Base-by-base conservation (phyloP, 2,888 invertebrate genomes). In the Mesorhabditis belari region DNA sequence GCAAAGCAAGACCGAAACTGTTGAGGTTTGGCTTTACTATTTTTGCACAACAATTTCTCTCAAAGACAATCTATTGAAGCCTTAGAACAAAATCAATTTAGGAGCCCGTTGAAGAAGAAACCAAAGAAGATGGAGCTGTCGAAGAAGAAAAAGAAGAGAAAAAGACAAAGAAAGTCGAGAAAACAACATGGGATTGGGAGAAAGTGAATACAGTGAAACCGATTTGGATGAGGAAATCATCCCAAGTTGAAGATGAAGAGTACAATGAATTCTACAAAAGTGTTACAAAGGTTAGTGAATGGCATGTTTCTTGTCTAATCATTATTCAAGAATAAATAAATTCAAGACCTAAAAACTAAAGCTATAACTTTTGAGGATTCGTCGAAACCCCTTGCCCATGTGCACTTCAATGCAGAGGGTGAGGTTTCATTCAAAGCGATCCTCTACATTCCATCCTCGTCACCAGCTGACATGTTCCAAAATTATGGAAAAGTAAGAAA, bases 371-470 rank as follows among this genome's bases (percentile, higher is more conserved):
- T 60, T 5, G 23, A 62, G 62, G 80, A 79, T 62, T 65, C 67
- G 23, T 76, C 77, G n/a, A 73, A 76, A 59, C 80, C 79, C 5
- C 65, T 80, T 57, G 71, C 69, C 24, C 77, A 79, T 49, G 75
- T 75, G 4, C 98, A 98, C 84, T 98, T 98, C 83, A 88, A 92
- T 65, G 98, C 98, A 25, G 98, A 99, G 85, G 98, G 98, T 67
- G 98, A 99, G 85, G 95, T 99, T 5, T 92, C 94, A 5, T 98
- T 99, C 86, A 95, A 94, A 83, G 90, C 95, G 62, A 87, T 98
- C 69, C 85, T 99, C 65, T 98, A 89, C 84, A 88, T 98, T 67
- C 96, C 96, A 52, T 88, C 88, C 82, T 87, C 87, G 35, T 90
- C 93, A 81, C 94, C 95, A 1, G 86, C 88, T 9, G 96, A 98